Conservation (phyloP, 1,140 invertebrate species). For the Planococcus citri region DNA sequence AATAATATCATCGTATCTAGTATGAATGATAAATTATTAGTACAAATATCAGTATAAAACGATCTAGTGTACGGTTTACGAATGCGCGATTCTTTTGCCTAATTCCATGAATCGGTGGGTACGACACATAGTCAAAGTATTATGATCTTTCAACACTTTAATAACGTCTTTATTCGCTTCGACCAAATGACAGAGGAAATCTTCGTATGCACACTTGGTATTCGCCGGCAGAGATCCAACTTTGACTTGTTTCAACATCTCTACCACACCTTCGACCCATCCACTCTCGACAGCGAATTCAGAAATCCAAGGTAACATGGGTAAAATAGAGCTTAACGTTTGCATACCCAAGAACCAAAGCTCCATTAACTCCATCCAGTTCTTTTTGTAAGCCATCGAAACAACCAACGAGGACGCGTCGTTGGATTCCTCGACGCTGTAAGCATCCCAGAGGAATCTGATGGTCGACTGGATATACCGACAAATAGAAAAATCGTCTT, state of each 20-base stretch:
- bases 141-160: slow-evolving; percentile 66
- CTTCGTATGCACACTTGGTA: slow-evolving; percentile 78
- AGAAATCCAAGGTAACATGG: slow-evolving; percentile 72
- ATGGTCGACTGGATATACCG: slow-evolving; percentile 77
- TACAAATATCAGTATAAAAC: background rate
- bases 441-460: slow-evolving; percentile 82
- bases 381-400: slow-evolving; percentile 68
- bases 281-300: slow-evolving; percentile 82
- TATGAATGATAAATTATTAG: too few relatives aligned
- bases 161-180: slow-evolving; percentile 62
- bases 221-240: slow-evolving; percentile 64
- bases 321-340: slow-evolving; percentile 66
- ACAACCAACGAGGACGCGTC: slow-evolving; percentile 67
- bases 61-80: background rate
- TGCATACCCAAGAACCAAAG: slow-evolving; percentile 90
- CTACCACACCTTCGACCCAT: slow-evolving; percentile 77
- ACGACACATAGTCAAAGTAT: slow-evolving; percentile 65
- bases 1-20: too few relatives aligned
- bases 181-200: slow-evolving; percentile 71
- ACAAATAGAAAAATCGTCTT: slow-evolving; percentile 75
- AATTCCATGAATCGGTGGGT: slow-evolving; percentile 79
- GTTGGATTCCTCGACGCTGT: slow-evolving; percentile 72
- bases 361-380: slow-evolving; percentile 79
- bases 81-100: slow-evolving; percentile 45
- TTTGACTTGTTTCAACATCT: slow-evolving; percentile 64